Percentiles rank a stretch among this genome's conserved stretches.
phyloP scores from a whole-genome alignment of 2,797 vertebrate genomes.

The Lacerta bilineata region DNA sequence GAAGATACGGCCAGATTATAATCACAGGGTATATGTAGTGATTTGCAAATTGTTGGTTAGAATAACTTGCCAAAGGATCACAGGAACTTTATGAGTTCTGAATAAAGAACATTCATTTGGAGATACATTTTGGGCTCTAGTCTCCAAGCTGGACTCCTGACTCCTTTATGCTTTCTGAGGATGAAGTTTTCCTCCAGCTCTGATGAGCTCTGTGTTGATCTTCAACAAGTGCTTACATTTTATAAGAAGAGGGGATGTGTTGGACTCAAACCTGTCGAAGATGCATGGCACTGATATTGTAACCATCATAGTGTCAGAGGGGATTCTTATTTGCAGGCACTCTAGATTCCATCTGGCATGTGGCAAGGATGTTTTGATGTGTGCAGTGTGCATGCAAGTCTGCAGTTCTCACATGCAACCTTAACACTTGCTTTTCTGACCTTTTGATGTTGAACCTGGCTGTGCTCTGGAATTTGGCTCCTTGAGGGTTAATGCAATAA shows the following conservation, averaged over 20 bases:
- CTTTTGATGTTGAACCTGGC: no score
- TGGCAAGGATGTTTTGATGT: no score
- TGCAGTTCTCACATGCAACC: no score
- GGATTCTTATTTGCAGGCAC: neutral
- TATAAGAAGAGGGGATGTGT: neutral
- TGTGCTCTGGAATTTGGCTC: no score
- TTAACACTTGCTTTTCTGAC: no score
- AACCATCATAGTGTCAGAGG: neutral
- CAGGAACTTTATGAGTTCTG: neutral
- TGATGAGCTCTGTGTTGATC: neutral
- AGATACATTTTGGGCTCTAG: neutral
- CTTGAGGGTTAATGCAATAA: no score
- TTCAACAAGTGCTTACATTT: neutral
- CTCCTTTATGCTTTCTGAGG: neutral
- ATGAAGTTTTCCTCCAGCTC: neutral
- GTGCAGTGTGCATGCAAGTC: no score
- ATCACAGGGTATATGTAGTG: neutral
- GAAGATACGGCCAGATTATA: slow-evolving; percentile 6
- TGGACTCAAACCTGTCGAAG: neutral
- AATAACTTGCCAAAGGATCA: neutral
- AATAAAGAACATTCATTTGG: neutral
- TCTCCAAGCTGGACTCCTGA: neutral
- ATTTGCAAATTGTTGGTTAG: neutral
- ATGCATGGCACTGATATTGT: neutral
- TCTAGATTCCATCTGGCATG: neutral